Evolutionary conservation across 2,113 vertebrate genomes (phyloP).

Genomic region (Hemicordylus capensis): DNA sequence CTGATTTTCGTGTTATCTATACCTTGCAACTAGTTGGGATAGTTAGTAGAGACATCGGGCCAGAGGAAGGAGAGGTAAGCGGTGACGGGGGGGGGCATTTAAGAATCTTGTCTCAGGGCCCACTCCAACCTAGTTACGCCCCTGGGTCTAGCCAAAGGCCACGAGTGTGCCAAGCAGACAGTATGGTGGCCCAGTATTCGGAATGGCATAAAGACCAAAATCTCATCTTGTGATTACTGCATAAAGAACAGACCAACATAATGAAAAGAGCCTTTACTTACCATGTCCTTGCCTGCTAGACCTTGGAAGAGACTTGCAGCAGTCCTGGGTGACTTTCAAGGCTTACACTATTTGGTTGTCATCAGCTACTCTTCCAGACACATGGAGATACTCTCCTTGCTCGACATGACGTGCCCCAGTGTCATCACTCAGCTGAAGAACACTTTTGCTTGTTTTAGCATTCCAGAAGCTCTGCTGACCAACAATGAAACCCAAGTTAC

Average conservation of each 20-base stretch:
- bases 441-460: neutral
- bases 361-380: neutral
- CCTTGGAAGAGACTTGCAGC: neutral
- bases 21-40: too few species aligned
- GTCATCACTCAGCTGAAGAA: neutral
- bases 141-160: neutral
- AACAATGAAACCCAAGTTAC: too few species aligned
- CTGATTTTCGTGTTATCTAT: too few species aligned
- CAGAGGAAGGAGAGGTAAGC: too few species aligned
- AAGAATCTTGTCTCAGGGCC: too few species aligned
- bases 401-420: neutral
- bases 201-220: neutral
- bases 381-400: neutral
- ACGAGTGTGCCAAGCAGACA: neutral
- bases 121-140: too few species aligned
- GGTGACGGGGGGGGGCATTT: too few species aligned
- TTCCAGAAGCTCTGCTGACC: too few species aligned
- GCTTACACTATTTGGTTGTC: neutral
- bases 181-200: neutral
- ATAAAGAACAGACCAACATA: neutral
- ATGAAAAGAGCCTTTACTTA: neutral
- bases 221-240: too few species aligned
- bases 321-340: neutral
- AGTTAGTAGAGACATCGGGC: too few species aligned
- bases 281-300: neutral